Evolutionary conservation across 2,888 invertebrate genomes (phyloP), one percentile per base, ranked within the genome.

Genomic region (Druceiella hillmani): DNA sequence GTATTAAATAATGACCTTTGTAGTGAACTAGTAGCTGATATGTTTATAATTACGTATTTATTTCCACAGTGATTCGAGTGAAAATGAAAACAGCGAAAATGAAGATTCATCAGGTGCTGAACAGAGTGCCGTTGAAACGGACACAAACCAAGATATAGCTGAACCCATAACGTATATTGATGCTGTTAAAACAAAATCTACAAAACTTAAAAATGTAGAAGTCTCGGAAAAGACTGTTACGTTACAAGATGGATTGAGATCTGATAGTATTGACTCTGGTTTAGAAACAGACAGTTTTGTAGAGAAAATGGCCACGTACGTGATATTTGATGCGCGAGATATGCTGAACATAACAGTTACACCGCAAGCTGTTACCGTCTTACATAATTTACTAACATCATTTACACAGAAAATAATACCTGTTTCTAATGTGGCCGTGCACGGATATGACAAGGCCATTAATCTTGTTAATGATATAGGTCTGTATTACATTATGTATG

Each of bases 321-420:
- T 87, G 4, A 65, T 84, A 33, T 53, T 87, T 3, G 81, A 83
- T 45, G 78, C 83, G 0, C 73, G 78, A 33, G 81, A 84, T 44
- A 64, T 71, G 28, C 63, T 88, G 3, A 78, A 83, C 49, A 50
- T 86, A 2, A 83, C 83, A 1, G 53, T 87, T 16, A 83, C 85
- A 1, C 81, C 84, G 2, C 75, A 63, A 53, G 76, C 65, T 17
- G 74, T 87, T 3, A 66, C 76, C 36, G 75, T 78, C 3, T 51
- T 82, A 27, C 65, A 71, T 20, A 66, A 69, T 28, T 52, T 72
- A 4, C 43, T 59, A 7, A 54, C 55, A 11, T 58, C 62, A 4
- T 66, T 66, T 41, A 55, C 64, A 1, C 58, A 69, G 51, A 74
- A 42, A 59, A 74, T n/a, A n/a, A n/a, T 59, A 17, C 44, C 59